phyloP scores from a whole-genome alignment of 2,797 vertebrate species.

The Parauchenoglanis punctatus region DNA sequence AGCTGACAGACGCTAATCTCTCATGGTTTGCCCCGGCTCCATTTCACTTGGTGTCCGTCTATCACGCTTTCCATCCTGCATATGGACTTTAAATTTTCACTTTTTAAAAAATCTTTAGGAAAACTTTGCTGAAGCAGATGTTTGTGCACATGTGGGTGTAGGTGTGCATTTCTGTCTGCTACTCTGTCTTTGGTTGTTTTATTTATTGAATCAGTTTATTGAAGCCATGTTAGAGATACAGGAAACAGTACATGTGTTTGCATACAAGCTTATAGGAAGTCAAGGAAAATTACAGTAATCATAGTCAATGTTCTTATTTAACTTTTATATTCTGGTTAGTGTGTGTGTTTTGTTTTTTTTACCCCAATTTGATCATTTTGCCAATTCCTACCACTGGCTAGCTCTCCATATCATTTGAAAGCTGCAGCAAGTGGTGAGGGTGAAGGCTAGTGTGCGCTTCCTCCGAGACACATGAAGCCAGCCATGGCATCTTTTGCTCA shows the following conservation, averaged over 20 bases:
- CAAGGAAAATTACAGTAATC: not conserved
- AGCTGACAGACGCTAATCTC: conserved; percentile 14
- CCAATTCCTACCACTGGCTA: not conserved
- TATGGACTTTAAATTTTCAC: conserved; percentile 3
- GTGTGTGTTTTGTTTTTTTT: not conserved
- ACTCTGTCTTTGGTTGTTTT: not conserved
- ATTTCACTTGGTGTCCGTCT: not conserved
- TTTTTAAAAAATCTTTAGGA: not conserved
- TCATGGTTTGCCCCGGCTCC: conserved; percentile 20
- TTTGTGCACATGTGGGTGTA: not conserved
- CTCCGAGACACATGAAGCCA: not conserved
- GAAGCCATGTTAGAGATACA: not conserved
- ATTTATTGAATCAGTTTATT: not conserved
- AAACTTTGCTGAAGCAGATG: not conserved
- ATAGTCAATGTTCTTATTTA: not conserved
- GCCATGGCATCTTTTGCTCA: not conserved
- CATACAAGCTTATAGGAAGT: too few relatives aligned
- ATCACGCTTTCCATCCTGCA: conserved; percentile 27
- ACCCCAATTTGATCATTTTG: not conserved
- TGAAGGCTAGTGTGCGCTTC: not conserved
- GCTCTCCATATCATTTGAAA: not conserved
- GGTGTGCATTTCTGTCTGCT: not conserved
- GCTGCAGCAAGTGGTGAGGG: not conserved
- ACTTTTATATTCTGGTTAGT: not conserved
- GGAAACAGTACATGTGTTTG: not conserved